Evolutionary conservation across 2,797 vertebrate genomes (phyloP).

Genomic region (Scyliorhinus canicula): DNA sequence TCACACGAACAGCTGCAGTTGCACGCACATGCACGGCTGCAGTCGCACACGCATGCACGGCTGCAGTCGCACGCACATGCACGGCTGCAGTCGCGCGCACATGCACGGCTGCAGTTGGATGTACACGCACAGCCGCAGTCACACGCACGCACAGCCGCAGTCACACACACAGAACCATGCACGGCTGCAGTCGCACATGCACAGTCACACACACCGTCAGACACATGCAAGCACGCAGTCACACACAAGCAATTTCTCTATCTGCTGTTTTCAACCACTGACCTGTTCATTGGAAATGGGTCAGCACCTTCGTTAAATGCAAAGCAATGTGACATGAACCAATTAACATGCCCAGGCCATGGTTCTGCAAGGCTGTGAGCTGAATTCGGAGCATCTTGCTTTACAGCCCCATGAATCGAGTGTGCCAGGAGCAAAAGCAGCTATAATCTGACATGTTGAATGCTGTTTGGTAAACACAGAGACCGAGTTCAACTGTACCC

Average conservation of each 20-base stretch:
- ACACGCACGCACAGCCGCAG: not conserved
- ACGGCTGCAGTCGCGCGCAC: too few relatives aligned
- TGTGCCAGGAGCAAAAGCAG: not conserved
- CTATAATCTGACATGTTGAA: not conserved
- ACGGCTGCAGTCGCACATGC: not conserved
- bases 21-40: too few relatives aligned
- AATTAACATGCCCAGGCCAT: not conserved
- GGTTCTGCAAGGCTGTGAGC: too few relatives aligned
- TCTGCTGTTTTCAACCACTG: not conserved
- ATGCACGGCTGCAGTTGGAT: not conserved
- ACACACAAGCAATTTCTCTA: not conserved
- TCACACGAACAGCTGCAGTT: too few relatives aligned
- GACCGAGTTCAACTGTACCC: not conserved
- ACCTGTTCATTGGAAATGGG: not conserved
- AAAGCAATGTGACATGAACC: not conserved
- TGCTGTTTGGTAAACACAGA: not conserved
- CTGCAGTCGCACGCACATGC: too few relatives aligned
- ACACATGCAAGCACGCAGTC: not conserved
- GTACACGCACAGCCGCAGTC: not conserved
- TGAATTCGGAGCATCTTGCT: not conserved
- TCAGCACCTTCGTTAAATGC: not conserved
- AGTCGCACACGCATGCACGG: not conserved
- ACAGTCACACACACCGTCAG: not conserved
- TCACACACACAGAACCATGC: not conserved
- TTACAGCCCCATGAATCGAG: not conserved